Base-by-base conservation (phyloP, 92 coral and sea anemone species). In the Hydrozoanthus gracilis region DNA sequence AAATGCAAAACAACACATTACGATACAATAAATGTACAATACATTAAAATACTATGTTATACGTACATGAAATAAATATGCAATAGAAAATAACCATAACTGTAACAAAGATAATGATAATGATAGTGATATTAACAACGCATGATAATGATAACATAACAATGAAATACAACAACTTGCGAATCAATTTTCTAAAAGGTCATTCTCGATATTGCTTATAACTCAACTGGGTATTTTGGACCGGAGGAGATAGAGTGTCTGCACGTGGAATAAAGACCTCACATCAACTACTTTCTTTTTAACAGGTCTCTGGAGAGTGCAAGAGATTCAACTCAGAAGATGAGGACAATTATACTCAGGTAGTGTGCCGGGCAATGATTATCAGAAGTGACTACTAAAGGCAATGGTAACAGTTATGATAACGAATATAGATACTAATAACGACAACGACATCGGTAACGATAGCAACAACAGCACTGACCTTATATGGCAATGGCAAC, bases 281-380 rank as follows among this genome's bases (percentile, higher is more conserved):
- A 50, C 7, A 3, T 6, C 11, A 51, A 7, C 44, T 7, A 52
- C 7, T 14, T 7, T 84, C 71, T 10, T 51, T 46, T 54, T 55
- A 39, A 0, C 60, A 84, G 88, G 71, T 15, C 4, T 68, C 65
- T 12, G 88, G 88, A 15, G 88, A 73, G 8, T 61, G 78, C 71
- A 72, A 54, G 61, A 73, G 88, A n/a, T 71, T 56, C 72, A 61
- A 84, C 73, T 48, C 88, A 11, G 88, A 56, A 17, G 15, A 84
- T 71, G 73, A 72, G 1, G 88, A 84, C 7, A 84, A 84, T 39
- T 84, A 72, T 82, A 56, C 48, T 50, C 88, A 84, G 80, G 88
- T 80, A 62, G n/a, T 64, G 27, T 17, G 3, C 4, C 16, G 56
- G 18, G 46, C 45, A 60, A 60, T 14, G 67, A 17, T 6, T 20